Conservation (phyloP, 2,797 vertebrate genomes). For the Chelidonichthys spinosus region DNA sequence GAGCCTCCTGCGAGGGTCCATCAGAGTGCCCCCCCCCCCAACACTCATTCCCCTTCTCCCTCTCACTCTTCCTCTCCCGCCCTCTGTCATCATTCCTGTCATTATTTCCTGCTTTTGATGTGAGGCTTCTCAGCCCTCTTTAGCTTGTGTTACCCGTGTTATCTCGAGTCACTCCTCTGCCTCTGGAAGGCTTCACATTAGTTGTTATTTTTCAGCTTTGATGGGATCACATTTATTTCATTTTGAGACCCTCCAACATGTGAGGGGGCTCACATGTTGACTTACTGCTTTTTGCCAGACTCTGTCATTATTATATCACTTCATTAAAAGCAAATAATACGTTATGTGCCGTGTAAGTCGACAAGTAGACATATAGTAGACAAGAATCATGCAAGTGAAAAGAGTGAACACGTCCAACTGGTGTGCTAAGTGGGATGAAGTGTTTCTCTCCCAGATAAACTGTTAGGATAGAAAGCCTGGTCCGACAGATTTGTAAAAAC, state of each 20-base stretch:
- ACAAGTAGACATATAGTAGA: constrained; percentile 7
- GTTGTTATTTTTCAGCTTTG: constrained; percentile 72
- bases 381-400: constrained; percentile 31
- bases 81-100: constrained; percentile 87
- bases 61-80: constrained; percentile 64
- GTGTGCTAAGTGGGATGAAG: constrained; percentile 51
- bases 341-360: constrained; percentile 1
- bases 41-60: constrained; percentile 53
- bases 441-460: constrained; percentile 60
- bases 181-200: constrained; percentile 79
- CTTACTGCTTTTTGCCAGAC: constrained; percentile 46
- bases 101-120: constrained; percentile 87
- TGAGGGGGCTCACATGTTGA: constrained; percentile 44
- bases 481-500: constrained; percentile 66
- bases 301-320: constrained; percentile 37
- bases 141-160: constrained; percentile 79
- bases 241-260: constrained; percentile 63
- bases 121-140: constrained; percentile 82
- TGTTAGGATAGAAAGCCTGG: constrained; percentile 71
- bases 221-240: constrained; percentile 78
- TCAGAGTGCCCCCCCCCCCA: constrained; percentile 67
- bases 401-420: constrained; percentile 34
- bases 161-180: constrained; percentile 73
- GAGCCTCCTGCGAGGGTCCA: constrained; percentile 77
- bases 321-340: constrained; percentile 53